A percentile compares a stretch with the other conserved stretches of the same genome.
phyloP scores from a whole-genome alignment of 2,797 vertebrate species.

The Phaenicophaeus curvirostris region DNA sequence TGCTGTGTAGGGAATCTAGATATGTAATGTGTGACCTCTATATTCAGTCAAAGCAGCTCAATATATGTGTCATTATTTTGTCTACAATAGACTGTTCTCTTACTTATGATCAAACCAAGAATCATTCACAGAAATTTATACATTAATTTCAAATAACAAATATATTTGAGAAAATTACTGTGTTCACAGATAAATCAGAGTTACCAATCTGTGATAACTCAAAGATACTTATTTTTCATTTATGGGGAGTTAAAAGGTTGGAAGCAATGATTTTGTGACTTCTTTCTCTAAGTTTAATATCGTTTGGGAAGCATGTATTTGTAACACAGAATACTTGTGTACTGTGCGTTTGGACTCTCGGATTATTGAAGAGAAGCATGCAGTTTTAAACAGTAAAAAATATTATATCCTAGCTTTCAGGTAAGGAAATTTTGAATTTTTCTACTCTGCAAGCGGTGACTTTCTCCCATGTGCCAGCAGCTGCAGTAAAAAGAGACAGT shows the following conservation, averaged over 20 bases:
- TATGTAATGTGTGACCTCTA: not conserved
- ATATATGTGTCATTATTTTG: slow-evolving; percentile 19
- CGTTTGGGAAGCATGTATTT: not conserved
- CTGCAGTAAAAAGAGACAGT: not conserved
- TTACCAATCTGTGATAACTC: not conserved
- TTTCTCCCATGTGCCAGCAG: not conserved
- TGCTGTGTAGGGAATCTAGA: slow-evolving; percentile 4
- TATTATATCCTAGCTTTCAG: not conserved
- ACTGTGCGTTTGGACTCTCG: not conserved
- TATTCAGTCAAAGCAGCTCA: slow-evolving; percentile 10
- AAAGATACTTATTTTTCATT: not conserved
- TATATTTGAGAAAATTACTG: slow-evolving; percentile 25
- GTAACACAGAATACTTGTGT: not conserved
- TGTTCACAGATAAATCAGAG: not conserved
- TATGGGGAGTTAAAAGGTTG: not conserved
- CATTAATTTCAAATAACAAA: slow-evolving; percentile 45
- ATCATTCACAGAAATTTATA: slow-evolving; percentile 25
- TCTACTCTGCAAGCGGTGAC: not conserved
- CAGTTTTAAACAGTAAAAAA: not conserved
- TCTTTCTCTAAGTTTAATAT: not conserved
- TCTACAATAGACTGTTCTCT: not conserved
- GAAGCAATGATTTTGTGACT: not conserved
- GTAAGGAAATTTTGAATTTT: not conserved
- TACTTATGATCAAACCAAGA: not conserved
- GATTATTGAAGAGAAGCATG: not conserved